Base-by-base conservation (phyloP, 2,888 invertebrate species). In the Nycteola revayana region DNA sequence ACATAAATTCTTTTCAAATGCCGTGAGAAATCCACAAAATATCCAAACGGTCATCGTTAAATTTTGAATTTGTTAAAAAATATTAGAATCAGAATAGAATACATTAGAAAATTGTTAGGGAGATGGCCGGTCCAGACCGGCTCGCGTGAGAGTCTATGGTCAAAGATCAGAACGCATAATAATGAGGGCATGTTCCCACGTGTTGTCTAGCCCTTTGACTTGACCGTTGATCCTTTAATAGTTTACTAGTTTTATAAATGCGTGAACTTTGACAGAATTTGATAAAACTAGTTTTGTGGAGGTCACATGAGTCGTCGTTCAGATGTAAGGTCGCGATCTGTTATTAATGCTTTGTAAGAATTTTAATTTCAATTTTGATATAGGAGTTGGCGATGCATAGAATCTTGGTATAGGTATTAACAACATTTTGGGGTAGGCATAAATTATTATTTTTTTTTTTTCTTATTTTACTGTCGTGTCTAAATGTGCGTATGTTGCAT, bases 161-260 rank as follows among this genome's bases (percentile, higher is more conserved):
- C 79, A 80, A 51, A 79, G 81, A 71, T 80, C 78, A 76, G 23
- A 28, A 32, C 32, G 54, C 46, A 60, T 57, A 43, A 51, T 52
- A 50, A 49, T 43, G 48, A 55, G 60, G 58, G 28, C 37, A 41
- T 34, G 62, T 83, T 83, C 83, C 61, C 83, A 83, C 37, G 33
- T 30, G 51, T 74, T 82, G 83, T 82, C 75, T 60, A 60, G 36
- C 63, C 48, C 57, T 50, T 42, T 59, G 56, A 55, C 64, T 69
- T 82, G 84, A 84, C 84, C 84, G 82, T 85, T 85, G 83, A 81
- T 76, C 84, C 73, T 62, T 42, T 43, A 57, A n/a, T n/a, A 14
- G 60, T 28, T 29, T 48, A 66, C 58, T 49, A 49, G 64, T 61
- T 64, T 38, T 36, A 38, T 29, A 49, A 38, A 49, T 31, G 20